phyloP scores from a whole-genome alignment of 2,113 vertebrate species.

The Dromiciops gliroides region DNA sequence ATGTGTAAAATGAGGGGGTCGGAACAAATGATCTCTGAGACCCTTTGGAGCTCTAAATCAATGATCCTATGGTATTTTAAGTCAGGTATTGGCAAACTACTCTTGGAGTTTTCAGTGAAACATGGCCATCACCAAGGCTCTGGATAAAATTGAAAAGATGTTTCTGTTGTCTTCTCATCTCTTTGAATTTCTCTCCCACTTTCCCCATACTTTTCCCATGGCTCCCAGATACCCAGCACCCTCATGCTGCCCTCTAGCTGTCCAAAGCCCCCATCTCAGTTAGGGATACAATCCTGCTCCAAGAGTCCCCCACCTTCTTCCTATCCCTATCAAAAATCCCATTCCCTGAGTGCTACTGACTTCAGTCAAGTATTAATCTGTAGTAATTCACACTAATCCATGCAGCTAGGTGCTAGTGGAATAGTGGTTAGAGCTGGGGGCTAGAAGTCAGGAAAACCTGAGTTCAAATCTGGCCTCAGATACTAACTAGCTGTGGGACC shows the following conservation, averaged over 20 bases:
- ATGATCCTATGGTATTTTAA: not conserved
- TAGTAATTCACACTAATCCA: not conserved
- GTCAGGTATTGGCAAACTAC: not conserved
- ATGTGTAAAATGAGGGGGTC: not conserved
- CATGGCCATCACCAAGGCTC: not conserved
- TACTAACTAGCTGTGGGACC: not conserved
- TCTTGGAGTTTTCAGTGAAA: not conserved
- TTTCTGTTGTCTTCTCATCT: not conserved
- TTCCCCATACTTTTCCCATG: not conserved
- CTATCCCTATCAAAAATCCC: not conserved
- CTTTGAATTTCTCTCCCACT: not conserved
- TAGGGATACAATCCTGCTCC: not conserved
- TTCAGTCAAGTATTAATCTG: not conserved
- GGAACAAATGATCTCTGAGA: not conserved
- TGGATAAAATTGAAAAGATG: not conserved
- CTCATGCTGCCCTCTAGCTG: not conserved
- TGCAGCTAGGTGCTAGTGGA: not conserved
- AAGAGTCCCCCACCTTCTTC: not conserved
- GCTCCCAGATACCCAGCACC: not conserved
- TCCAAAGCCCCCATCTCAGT: not conserved
- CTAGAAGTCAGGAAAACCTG: not conserved
- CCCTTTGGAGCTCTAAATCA: not conserved
- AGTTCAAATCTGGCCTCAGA: not conserved
- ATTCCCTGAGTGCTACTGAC: not conserved
- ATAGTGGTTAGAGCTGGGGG: not conserved